A percentile compares a stretch with the other conserved stretches of the same genome.
Conservation (phyloP, 2,113 vertebrate species). For the Sturnira hondurensis region DNA sequence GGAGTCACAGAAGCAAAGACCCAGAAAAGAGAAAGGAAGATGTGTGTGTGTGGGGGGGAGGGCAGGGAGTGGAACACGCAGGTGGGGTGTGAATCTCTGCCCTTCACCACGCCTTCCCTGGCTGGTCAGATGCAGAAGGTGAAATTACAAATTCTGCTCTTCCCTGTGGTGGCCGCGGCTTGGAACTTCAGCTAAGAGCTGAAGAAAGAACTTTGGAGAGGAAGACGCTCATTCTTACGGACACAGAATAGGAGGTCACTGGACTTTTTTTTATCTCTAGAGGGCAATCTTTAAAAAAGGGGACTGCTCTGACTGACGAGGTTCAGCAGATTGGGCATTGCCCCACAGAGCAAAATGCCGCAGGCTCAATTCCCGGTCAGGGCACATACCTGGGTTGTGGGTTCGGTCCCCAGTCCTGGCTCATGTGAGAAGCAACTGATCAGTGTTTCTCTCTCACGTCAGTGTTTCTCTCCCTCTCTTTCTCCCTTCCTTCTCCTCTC, state of each 20-base stretch:
- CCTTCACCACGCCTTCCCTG: too few relatives aligned
- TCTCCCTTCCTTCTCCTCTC: too few relatives aligned
- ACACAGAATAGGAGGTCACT: background rate
- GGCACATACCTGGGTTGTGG: too few relatives aligned
- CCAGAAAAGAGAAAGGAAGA: rapidly evolving
- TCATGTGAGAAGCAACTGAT: too few relatives aligned
- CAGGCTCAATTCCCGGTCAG: too few relatives aligned
- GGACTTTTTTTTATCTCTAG: background rate
- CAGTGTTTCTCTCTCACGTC: too few relatives aligned
- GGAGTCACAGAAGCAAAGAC: background rate
- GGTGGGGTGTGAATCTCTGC: rapidly evolving
- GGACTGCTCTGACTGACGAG: too few relatives aligned
- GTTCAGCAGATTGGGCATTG: too few relatives aligned
- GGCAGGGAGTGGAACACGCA: rapidly evolving
- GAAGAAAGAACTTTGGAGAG: background rate
- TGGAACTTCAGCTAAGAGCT: background rate
- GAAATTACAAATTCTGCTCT: background rate
- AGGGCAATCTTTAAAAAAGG: background rate
- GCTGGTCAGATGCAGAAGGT: background rate
- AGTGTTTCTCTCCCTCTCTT: too few relatives aligned
- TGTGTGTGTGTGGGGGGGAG: background rate
- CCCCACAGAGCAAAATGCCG: too few relatives aligned
- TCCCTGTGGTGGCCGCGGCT: background rate
- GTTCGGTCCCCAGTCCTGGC: too few relatives aligned
- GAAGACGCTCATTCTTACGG: background rate